Percentiles rank a stretch among this genome's conserved stretches.
phyloP scores from a whole-genome alignment of 2,797 vertebrate genomes.

The Malurus leucopterus region DNA sequence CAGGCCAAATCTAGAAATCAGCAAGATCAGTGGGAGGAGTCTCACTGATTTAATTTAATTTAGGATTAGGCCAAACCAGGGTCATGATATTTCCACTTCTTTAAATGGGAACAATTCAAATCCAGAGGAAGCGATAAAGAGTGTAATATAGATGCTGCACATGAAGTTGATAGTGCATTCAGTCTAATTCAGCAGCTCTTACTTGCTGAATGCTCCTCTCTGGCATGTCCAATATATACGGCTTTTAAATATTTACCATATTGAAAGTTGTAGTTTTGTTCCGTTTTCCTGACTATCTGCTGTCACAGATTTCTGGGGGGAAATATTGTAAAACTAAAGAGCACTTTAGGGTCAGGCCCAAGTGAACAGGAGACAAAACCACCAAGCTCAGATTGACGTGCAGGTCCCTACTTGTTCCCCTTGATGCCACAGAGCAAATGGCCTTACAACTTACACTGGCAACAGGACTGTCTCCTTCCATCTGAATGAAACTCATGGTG shows the following conservation, averaged over 20 bases:
- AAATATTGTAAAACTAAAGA: not conserved
- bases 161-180: not conserved
- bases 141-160: not conserved
- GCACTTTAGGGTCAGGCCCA: not conserved
- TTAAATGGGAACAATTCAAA: not conserved
- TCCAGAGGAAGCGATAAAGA: not conserved
- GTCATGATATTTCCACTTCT: not conserved
- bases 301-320: too few relatives aligned
- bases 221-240: not conserved
- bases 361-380: not conserved
- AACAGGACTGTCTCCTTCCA: not conserved
- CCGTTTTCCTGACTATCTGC: too few relatives aligned
- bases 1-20: not conserved
- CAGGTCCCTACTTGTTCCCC: not conserved
- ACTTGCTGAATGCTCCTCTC: not conserved
- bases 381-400: accelerated
- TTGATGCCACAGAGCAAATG: not conserved
- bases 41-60: not conserved
- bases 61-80: not conserved
- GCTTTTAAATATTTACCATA: not conserved
- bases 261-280: too few relatives aligned
- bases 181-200: not conserved
- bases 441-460: not conserved
- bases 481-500: accelerated
- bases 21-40: not conserved